Base-by-base conservation (phyloP, 2,888 invertebrate genomes). In the Lochmaea crataegi region DNA sequence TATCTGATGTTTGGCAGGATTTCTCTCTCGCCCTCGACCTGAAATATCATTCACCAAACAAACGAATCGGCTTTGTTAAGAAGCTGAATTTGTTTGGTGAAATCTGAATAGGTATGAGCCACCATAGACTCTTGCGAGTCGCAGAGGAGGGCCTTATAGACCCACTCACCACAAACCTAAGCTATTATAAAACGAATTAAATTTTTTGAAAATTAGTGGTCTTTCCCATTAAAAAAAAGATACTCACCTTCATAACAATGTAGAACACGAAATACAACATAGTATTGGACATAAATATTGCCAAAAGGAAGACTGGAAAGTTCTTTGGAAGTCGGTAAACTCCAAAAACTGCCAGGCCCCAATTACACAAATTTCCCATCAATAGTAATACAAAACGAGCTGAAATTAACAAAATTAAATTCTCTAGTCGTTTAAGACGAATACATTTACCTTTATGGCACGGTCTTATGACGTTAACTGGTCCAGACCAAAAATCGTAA, bases 201-300 rank as follows among this genome's bases (percentile, higher is more conserved):
- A n/a, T n/a, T n/a, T n/a, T n/a, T n/a, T n/a, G n/a, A n/a, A n/a
- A n/a, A n/a, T n/a, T n/a, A n/a, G n/a, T n/a, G n/a, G n/a, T n/a
- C n/a, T n/a, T n/a, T n/a, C n/a, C n/a, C n/a, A n/a, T n/a, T n/a
- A 38, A 6, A 9, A 38, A 38, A 38, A 38, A 38, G 5, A 32
- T 32, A 6, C 7, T 82, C 87, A 93, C 92, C 90, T 96, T 96
- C 94, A 96, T 95, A 6, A 90, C 84, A 60, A 96, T 91, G 85
- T 96, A 96, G 86, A 94, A 95, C 70, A 91, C 85, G 14, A 92
- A 91, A 86, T 96, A 96, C 7, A 96, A 88, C 74, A 95, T 88
- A 38, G 96, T 90, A 87, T 96, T 96, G 4, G 92, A 91, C 90
- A 96, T 93, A 79, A 96, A 91, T 41, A 96, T 91, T 2, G 91